These are phyloP conservation scores for Bombus soroeensis DNA, from an alignment of 1,140 invertebrate genomes.

Conservation along the genomic window DNA sequence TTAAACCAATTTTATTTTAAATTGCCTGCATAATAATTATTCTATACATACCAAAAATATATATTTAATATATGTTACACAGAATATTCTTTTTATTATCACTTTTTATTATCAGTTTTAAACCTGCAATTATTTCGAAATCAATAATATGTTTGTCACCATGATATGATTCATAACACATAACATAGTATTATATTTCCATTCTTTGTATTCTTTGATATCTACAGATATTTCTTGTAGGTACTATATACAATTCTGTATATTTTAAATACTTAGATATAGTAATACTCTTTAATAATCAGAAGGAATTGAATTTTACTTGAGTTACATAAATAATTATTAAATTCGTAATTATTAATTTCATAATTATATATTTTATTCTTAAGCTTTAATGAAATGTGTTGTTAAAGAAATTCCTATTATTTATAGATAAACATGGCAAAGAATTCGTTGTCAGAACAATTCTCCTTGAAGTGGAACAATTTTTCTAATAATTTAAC, in stretches of 20 bases:
- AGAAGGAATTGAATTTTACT: neutral
- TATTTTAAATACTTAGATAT: neutral
- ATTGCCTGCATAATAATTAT: neutral
- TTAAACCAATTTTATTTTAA: neutral
- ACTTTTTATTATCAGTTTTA: neutral
- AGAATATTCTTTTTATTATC: neutral
- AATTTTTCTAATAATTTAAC: constrained; percentile 89
- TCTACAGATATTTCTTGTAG: constrained; percentile 13
- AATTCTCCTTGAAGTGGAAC: constrained; percentile 89
- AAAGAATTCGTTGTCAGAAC: constrained; percentile 82
- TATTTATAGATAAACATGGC: constrained; percentile 50
- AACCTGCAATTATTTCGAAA: constrained; percentile 15
- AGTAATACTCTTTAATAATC: neutral
- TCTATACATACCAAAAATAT: neutral
- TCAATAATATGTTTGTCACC: constrained; percentile 42
- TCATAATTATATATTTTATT: neutral
- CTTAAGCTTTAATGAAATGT: neutral
- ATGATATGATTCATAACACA: constrained; percentile 50
- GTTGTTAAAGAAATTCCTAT: neutral
- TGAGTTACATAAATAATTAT: neutral
- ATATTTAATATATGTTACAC: neutral
- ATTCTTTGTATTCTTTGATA: constrained; percentile 30
- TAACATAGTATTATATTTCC: constrained; percentile 32
- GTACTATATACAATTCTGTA: neutral
- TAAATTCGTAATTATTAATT: neutral